Conservation (phyloP, 2,888 invertebrate species). For the Sphaerophoria taeniata region DNA sequence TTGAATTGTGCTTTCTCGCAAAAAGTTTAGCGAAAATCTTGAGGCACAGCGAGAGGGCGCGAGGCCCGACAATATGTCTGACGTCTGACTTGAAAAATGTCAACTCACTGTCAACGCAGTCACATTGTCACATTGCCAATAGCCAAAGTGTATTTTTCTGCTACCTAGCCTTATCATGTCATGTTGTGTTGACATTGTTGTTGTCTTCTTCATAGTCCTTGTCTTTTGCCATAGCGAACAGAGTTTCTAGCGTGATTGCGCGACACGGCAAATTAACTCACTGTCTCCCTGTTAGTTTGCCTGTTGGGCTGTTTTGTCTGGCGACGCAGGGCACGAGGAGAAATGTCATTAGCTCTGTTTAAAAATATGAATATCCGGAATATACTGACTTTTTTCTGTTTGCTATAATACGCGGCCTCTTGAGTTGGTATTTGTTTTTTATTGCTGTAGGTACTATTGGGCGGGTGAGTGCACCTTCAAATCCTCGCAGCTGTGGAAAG, state of each 20-base stretch:
- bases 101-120: not conserved
- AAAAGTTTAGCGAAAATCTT: not conserved
- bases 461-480: no score
- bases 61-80: not conserved
- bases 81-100: conserved; percentile 7
- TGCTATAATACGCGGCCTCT: conserved; percentile 12
- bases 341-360: conserved; percentile 55
- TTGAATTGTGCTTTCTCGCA: not conserved
- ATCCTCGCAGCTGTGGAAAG: not conserved
- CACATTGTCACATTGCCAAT: conserved; percentile 61
- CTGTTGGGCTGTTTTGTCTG: conserved; percentile 6
- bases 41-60: not conserved
- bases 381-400: conserved; percentile 21
- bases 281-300: conserved; percentile 22
- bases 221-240: conserved; percentile 1
- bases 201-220: conserved; percentile 3
- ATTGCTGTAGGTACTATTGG: conserved; percentile 29
- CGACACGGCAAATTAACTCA: conserved; percentile 63
- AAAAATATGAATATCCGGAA: conserved; percentile 57
- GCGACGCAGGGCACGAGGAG: not conserved
- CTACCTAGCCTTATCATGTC: conserved; percentile 18
- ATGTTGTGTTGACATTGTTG: not conserved
- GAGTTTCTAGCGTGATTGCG: conserved; percentile 37
- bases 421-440: conserved; percentile 35
- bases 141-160: conserved; percentile 48